Evolutionary conservation across 92 coral and sea anemone species (phyloP).

Genomic region (Blastomussa wellsi): DNA sequence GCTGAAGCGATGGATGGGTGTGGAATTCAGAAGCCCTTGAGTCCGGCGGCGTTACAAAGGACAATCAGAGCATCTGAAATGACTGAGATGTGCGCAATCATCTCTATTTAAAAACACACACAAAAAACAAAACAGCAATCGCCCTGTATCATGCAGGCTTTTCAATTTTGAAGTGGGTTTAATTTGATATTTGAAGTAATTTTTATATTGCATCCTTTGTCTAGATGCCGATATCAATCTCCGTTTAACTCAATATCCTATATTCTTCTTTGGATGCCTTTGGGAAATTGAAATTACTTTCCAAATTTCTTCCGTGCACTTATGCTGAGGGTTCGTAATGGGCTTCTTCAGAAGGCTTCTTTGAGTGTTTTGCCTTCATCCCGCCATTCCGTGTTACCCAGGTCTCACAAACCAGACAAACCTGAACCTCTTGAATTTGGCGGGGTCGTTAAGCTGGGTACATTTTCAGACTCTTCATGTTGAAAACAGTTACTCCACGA

Average conservation of each 20-base stretch:
- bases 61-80: not conserved
- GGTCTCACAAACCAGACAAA: too few species aligned
- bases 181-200: not conserved
- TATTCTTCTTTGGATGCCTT: not conserved
- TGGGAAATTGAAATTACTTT: not conserved
- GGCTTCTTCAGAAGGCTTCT: too few species aligned
- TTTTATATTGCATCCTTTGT: not conserved
- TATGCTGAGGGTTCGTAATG: too few species aligned
- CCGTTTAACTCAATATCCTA: too few species aligned
- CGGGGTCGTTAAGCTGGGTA: not conserved
- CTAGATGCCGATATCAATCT: not conserved
- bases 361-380: too few species aligned
- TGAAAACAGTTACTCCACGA: not conserved
- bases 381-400: too few species aligned
- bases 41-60: too few species aligned
- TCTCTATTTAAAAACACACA: not conserved
- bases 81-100: not conserved
- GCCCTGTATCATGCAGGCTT: not conserved
- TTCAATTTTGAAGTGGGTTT: not conserved
- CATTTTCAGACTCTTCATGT: not conserved
- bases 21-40: too few species aligned
- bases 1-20: too few species aligned
- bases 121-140: not conserved
- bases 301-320: not conserved
- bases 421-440: not conserved